Evolutionary conservation across 2,797 vertebrate genomes (phyloP).

Genomic region (Crypturellus tataupa): DNA sequence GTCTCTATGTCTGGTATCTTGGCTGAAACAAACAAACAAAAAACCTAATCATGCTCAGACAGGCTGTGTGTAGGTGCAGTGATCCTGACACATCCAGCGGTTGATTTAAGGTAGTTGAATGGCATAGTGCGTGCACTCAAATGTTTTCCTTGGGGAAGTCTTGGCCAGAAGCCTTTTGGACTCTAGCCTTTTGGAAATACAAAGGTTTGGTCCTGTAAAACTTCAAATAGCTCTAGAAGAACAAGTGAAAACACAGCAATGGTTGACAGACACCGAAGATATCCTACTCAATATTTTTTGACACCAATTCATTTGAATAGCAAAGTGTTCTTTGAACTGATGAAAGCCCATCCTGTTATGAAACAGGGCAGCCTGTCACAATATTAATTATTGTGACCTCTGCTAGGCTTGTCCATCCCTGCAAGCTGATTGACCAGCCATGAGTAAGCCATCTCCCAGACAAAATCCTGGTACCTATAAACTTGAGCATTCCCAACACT

Average conservation of each 20-base stretch:
- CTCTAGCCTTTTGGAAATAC: not conserved
- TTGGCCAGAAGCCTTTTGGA: not conserved
- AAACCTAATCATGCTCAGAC: not conserved
- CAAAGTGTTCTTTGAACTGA: not conserved
- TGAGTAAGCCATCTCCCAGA: not conserved
- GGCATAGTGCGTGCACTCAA: not conserved
- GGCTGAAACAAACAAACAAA: not conserved
- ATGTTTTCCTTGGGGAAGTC: not conserved
- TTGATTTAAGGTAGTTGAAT: not conserved
- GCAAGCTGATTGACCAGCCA: not conserved
- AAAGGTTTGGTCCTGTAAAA: not conserved
- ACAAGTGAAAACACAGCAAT: not conserved
- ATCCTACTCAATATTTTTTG: not conserved
- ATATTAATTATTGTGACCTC: constrained; percentile 10
- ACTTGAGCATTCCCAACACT: not conserved
- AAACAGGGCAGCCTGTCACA: not conserved
- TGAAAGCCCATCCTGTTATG: not conserved
- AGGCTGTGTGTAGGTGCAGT: not conserved
- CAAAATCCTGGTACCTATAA: not conserved
- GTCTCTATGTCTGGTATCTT: not conserved
- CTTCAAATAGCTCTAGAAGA: not conserved
- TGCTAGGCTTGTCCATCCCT: not conserved
- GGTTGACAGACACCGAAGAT: not conserved
- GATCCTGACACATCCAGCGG: not conserved
- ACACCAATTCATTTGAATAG: not conserved